Evolutionary conservation across 2,888 invertebrate species (phyloP).

Genomic region (Drosophila pullipes): DNA sequence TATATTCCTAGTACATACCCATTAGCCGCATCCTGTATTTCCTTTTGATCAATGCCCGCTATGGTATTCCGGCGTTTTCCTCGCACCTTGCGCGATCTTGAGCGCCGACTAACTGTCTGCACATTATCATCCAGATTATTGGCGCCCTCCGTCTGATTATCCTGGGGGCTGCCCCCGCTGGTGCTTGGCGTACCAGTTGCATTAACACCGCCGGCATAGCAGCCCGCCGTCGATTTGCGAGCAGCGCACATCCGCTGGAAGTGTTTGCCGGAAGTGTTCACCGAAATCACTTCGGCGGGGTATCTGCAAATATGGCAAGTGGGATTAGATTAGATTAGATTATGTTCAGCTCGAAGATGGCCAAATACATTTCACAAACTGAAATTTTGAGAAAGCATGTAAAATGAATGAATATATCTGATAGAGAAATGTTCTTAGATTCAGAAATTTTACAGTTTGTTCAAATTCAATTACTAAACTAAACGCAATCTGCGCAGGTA

Average conservation of each 20-base stretch:
- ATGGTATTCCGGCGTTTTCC: slow-evolving; percentile 95
- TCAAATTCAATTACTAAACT: not conserved
- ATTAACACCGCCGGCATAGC: slow-evolving; percentile 64
- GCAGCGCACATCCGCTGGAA: slow-evolving; percentile 96
- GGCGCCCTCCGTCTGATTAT: slow-evolving; percentile 68
- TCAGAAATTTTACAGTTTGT: not conserved
- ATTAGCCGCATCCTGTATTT: slow-evolving; percentile 93
- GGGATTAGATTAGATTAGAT: not conserved
- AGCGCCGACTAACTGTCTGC: slow-evolving; percentile 89
- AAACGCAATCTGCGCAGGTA: too few relatives aligned
- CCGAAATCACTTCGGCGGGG: slow-evolving; percentile 94
- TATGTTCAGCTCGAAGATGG: not conserved
- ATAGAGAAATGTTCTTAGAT: not conserved
- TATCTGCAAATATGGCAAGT: slow-evolving; percentile 87
- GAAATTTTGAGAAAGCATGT: not conserved
- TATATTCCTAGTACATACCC: slow-evolving; percentile 88
- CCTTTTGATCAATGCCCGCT: slow-evolving; percentile 95
- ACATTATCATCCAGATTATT: slow-evolving; percentile 86
- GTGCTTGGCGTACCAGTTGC: slow-evolving; percentile 57
- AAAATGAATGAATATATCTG: not conserved
- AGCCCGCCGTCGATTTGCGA: slow-evolving; percentile 90
- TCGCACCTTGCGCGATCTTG: slow-evolving; percentile 90
- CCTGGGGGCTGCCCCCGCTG: slow-evolving; percentile 69
- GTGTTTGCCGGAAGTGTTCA: slow-evolving; percentile 94
- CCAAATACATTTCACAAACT: not conserved